phyloP scores from a whole-genome alignment of 2,113 vertebrate species.

The Megaptera novaeangliae region DNA sequence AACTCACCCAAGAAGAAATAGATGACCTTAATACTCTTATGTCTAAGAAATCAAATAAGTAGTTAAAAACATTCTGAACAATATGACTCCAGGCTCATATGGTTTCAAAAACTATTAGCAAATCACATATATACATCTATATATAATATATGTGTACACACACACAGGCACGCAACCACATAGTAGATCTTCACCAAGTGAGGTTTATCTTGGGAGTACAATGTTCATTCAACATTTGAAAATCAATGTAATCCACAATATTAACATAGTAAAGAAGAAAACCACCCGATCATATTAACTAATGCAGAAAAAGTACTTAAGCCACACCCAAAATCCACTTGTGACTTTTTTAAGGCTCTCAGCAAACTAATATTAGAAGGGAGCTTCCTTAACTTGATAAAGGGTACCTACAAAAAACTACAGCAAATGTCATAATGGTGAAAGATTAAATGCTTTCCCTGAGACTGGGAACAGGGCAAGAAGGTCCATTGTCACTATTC shows the following conservation, averaged over 20 bases:
- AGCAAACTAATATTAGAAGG: neutral
- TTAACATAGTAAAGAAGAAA: conserved; percentile 3
- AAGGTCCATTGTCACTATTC: neutral
- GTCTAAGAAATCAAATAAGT: neutral
- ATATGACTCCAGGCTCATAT: neutral
- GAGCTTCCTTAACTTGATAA: neutral
- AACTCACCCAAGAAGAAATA: neutral
- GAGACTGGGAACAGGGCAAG: neutral
- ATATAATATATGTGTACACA: neutral
- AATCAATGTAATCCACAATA: neutral
- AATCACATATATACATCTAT: neutral
- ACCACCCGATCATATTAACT: neutral
- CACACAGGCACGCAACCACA: neutral
- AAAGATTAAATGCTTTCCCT: neutral
- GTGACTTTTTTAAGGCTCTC: neutral
- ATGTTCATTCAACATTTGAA: neutral
- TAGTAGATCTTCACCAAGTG: neutral
- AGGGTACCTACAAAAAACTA: neutral
- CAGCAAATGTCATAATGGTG: neutral
- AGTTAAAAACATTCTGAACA: conserved; percentile 10
- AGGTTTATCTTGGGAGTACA: neutral
- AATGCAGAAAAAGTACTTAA: neutral
- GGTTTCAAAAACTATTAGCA: conserved; percentile 9
- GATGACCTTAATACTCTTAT: neutral
- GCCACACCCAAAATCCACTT: neutral